phyloP scores from a whole-genome alignment of 2,888 invertebrate genomes.

The Metacarcinus magister region DNA sequence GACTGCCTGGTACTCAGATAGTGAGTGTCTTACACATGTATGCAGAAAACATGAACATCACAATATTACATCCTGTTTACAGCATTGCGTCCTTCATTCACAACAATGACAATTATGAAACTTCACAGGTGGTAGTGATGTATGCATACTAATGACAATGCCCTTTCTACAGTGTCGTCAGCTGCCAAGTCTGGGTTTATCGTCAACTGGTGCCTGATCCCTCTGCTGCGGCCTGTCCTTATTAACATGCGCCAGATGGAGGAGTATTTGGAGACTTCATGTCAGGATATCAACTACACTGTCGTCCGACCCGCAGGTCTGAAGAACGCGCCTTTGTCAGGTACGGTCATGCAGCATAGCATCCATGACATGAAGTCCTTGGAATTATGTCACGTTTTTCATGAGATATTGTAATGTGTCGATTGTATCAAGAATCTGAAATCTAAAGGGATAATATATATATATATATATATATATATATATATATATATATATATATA shows the following conservation, averaged over 20 bases:
- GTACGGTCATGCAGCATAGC: constrained; percentile 52
- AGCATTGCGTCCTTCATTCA: not conserved
- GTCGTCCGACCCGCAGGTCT: constrained; percentile 82
- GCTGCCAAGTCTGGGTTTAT: constrained; percentile 79
- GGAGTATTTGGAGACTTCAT: constrained; percentile 72
- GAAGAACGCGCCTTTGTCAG: constrained; percentile 69
- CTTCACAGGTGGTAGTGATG: not conserved
- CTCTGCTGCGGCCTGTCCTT: constrained; percentile 81
- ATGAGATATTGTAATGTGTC: not conserved
- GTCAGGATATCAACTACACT: constrained; percentile 82
- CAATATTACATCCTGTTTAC: not conserved
- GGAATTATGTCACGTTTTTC: constrained; percentile 17
- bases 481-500: too few species aligned
- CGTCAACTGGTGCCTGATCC: constrained; percentile 81
- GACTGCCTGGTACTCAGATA: constrained; percentile 82
- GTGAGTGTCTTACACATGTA: constrained; percentile 60
- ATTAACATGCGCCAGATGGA: constrained; percentile 83
- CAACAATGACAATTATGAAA: not conserved
- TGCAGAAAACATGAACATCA: not conserved
- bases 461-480: too few species aligned
- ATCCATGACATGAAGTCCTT: not conserved
- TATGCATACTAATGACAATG: not conserved
- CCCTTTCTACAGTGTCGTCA: constrained; percentile 65
- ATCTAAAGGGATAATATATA: not conserved
- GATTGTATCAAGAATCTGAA: not conserved